Conservation (phyloP, 2,888 invertebrate genomes). For the Cenopis cana region DNA sequence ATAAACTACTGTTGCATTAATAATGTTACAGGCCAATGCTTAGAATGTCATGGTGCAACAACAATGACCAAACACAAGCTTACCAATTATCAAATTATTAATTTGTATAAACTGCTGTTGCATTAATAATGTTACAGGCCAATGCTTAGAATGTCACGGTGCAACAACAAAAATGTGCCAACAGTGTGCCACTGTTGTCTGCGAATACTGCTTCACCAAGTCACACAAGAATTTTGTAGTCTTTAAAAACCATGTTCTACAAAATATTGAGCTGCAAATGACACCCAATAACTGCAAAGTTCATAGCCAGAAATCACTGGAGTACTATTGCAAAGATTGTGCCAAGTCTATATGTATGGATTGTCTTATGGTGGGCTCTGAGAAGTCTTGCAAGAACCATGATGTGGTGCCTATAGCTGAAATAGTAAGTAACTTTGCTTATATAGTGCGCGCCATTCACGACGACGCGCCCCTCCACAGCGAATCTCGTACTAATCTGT, state of each 20-base stretch:
- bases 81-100: no score
- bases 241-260: constrained; percentile 32
- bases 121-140: constrained; percentile 12
- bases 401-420: constrained; percentile 20
- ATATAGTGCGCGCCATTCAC: no score
- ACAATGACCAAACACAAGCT: background rate
- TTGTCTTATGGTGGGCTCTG: constrained; percentile 34
- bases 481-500: no score
- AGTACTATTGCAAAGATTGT: constrained; percentile 38
- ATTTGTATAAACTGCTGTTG: no score
- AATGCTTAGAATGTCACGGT: constrained; percentile 34
- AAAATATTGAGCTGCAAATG: constrained; percentile 28
- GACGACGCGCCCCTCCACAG: no score
- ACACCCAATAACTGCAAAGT: constrained; percentile 22
- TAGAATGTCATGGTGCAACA: constrained; percentile 32
- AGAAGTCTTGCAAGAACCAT: constrained; percentile 40
- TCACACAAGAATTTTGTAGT: constrained; percentile 38
- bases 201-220: constrained; percentile 29
- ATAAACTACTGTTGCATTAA: background rate
- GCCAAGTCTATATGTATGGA: constrained; percentile 27
- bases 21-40: constrained; percentile 30
- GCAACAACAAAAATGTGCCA: constrained; percentile 38
- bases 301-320: constrained; percentile 29
- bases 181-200: constrained; percentile 39
- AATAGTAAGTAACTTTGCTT: constrained; percentile 25